Conservation (phyloP, 2,888 invertebrate species). For the Alsophila aescularia region DNA sequence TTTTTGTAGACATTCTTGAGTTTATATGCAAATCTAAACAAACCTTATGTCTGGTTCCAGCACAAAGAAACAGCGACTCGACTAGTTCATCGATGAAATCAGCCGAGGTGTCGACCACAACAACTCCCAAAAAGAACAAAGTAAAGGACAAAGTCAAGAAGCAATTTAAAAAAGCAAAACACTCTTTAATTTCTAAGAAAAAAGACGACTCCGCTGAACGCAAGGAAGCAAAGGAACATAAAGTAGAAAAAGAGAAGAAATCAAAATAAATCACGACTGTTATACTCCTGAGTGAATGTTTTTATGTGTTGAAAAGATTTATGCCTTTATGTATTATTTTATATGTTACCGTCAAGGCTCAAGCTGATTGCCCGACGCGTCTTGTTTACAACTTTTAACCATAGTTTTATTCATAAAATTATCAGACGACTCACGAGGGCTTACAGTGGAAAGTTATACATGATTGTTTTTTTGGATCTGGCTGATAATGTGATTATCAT, state of each 20-base stretch:
- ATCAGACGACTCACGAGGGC: no score
- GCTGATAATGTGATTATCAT: no score
- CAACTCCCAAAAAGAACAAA: conserved; percentile 74
- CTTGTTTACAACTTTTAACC: no score
- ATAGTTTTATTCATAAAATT: no score
- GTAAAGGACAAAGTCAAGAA: conserved; percentile 80
- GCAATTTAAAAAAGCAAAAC: conserved; percentile 78
- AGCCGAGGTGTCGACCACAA: conserved; percentile 59
- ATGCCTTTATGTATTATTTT: not conserved
- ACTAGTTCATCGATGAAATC: conserved; percentile 74
- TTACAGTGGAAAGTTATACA: no score
- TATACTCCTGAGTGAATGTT: not conserved
- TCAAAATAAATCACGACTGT: conserved; percentile 50
- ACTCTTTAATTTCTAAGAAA: conserved; percentile 72
- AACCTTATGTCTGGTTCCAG: conserved; percentile 53
- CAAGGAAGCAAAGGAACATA: conserved; percentile 46
- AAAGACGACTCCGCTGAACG: conserved; percentile 65
- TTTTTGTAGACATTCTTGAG: no score
- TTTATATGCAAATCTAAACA: no score
- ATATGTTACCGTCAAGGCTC: not conserved
- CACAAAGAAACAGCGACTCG: conserved; percentile 77
- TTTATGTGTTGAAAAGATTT: not conserved
- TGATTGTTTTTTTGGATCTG: no score
- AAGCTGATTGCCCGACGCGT: no score
- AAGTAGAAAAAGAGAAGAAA: conserved; percentile 64